Percentiles rank a stretch among this genome's conserved stretches.
These are phyloP conservation scores for Montipora capitata DNA, from an alignment of 92 coral and sea anemone species.

Conservation along the genomic window DNA sequence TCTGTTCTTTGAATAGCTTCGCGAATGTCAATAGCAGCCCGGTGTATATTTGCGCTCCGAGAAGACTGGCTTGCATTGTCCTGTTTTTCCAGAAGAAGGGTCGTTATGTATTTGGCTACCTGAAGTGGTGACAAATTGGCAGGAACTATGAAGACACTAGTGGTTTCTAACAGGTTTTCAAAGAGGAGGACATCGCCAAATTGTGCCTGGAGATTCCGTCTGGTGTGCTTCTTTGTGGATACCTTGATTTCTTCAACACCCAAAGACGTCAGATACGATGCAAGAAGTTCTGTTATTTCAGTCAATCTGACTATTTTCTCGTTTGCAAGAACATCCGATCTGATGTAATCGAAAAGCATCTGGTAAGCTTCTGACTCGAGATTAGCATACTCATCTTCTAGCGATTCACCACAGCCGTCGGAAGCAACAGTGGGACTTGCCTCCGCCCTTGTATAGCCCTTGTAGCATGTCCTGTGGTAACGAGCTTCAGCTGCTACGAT, in stretches of 20 bases:
- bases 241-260: conserved; percentile 30
- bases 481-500: too few relatives aligned
- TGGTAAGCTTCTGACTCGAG: conserved; percentile 36
- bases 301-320: neutral
- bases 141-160: conserved; percentile 9
- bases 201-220: conserved; percentile 15
- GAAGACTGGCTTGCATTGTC: conserved; percentile 1
- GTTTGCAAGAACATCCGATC: conserved; percentile 34
- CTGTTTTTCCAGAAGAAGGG: neutral
- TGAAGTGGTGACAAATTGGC: conserved; percentile 12
- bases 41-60: conserved; percentile 5
- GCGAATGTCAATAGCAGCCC: conserved; percentile 37
- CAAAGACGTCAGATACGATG: neutral
- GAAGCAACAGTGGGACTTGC: neutral
- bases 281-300: neutral
- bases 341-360: conserved; percentile 50
- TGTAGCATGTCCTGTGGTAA: conserved; percentile 56
- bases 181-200: neutral
- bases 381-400: conserved; percentile 28
- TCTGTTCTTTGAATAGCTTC: conserved; percentile 26
- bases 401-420: conserved; percentile 12
- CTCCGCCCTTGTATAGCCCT: conserved; percentile 30
- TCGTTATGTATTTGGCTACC: neutral
- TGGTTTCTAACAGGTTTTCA: conserved; percentile 17
- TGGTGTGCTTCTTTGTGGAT: conserved; percentile 57